These are phyloP conservation scores for Semotilus atromaculatus DNA, from an alignment of 2,797 vertebrate species.

Conservation along the genomic window DNA sequence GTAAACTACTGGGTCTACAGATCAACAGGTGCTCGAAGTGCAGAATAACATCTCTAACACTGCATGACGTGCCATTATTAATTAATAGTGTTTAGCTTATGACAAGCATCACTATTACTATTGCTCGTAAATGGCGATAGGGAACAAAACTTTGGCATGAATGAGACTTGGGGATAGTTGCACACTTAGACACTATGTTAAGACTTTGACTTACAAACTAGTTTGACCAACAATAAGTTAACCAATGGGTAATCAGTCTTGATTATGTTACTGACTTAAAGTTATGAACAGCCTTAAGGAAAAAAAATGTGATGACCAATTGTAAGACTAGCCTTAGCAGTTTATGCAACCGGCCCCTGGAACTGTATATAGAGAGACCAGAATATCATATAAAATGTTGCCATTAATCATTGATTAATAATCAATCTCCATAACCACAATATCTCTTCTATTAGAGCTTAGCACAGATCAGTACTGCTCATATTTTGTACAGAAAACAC, in stretches of 20 bases:
- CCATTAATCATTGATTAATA: too few relatives aligned
- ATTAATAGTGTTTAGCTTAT: not conserved
- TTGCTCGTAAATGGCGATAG: not conserved
- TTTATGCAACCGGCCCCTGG: not conserved
- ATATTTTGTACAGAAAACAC: not conserved
- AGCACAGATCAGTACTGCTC: not conserved
- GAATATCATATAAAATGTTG: not conserved
- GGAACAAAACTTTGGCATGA: not conserved
- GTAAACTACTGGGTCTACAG: not conserved
- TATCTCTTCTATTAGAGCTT: not conserved
- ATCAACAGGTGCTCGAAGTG: constrained; percentile 51
- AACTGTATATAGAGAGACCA: not conserved
- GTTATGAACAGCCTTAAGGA: not conserved
- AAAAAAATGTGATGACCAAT: not conserved
- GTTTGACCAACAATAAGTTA: not conserved
- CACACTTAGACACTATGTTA: not conserved
- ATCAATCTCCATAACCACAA: not conserved
- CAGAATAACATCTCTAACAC: constrained; percentile 6
- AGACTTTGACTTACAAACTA: not conserved
- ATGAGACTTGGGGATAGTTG: not conserved
- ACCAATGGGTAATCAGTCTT: not conserved
- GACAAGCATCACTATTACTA: not conserved
- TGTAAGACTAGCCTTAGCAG: not conserved
- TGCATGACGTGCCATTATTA: constrained; percentile 7
- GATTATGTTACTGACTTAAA: not conserved